A percentile compares a stretch with the other conserved stretches of the same genome.
Conservation (phyloP, 2,113 vertebrate species). For the human region DNA sequence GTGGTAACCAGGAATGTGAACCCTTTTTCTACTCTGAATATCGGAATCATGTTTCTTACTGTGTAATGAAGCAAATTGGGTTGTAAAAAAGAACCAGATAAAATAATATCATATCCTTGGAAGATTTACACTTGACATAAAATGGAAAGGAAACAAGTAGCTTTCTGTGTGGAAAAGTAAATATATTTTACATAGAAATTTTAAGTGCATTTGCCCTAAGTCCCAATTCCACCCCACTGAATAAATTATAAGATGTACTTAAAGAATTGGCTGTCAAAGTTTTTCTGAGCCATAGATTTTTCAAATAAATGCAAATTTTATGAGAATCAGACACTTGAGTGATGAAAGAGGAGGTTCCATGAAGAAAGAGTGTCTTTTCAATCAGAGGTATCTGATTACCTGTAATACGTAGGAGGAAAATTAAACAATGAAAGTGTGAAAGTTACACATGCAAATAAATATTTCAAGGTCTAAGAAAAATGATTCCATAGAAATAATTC, state of each 20-base stretch:
- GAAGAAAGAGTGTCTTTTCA: constrained; percentile 46
- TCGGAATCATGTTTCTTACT: background rate
- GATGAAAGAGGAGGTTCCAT: background rate
- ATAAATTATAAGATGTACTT: constrained; percentile 32
- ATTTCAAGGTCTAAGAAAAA: background rate
- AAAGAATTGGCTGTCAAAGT: constrained; percentile 44
- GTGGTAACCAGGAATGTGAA: background rate
- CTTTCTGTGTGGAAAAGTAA: background rate
- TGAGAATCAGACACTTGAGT: constrained; percentile 58
- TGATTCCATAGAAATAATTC: background rate
- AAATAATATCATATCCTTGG: background rate
- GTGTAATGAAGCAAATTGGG: background rate
- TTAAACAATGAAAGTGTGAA: background rate
- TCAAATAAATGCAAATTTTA: constrained; percentile 69
- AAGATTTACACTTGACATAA: background rate
- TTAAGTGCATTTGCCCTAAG: background rate
- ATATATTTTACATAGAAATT: background rate
- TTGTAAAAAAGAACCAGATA: background rate
- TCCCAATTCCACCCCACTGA: background rate
- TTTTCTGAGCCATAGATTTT: constrained; percentile 58
- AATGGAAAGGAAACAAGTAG: rapidly evolving
- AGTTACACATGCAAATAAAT: background rate
- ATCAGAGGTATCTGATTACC: constrained; percentile 25
- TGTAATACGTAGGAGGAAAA: background rate
- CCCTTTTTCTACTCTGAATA: background rate